Evolutionary conservation across 1,140 invertebrate species (phyloP).

Genomic region (Ostrea denselamellosa): DNA sequence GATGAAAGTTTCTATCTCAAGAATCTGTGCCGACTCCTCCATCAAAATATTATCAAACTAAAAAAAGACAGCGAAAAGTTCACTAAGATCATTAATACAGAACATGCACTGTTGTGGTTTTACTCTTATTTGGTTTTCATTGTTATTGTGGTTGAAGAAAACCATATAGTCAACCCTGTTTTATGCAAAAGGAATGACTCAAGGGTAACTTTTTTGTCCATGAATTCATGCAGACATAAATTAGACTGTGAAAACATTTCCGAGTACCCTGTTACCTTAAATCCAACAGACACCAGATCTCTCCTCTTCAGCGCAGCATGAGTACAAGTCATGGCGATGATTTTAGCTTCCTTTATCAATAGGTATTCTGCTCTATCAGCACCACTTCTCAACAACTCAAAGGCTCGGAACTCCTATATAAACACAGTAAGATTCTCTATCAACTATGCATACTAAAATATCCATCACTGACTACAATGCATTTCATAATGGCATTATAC

Average conservation of each 20-base stretch:
- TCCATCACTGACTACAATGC: too few relatives aligned
- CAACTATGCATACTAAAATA: too few relatives aligned
- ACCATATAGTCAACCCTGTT: too few relatives aligned
- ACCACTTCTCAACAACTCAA: slow-evolving; percentile 95
- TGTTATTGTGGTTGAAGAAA: too few relatives aligned
- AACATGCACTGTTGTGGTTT: too few relatives aligned
- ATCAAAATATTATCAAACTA: slow-evolving; percentile 99
- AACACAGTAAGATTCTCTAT: neutral
- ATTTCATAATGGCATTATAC: too few relatives aligned
- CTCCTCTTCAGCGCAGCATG: slow-evolving; percentile 98
- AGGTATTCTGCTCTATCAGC: slow-evolving; percentile 97
- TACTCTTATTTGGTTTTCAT: too few relatives aligned
- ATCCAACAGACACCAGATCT: slow-evolving; percentile 95
- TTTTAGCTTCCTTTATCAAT: slow-evolving; percentile 98
- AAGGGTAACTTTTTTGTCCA: too few relatives aligned
- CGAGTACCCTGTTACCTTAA: slow-evolving; percentile 76
- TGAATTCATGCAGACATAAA: too few relatives aligned
- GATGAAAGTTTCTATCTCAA: slow-evolving; percentile 99
- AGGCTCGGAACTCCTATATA: slow-evolving; percentile 95
- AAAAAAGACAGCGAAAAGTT: slow-evolving; percentile 80
- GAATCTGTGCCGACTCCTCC: slow-evolving; percentile 99
- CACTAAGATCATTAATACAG: too few relatives aligned
- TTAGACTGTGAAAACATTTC: too few relatives aligned
- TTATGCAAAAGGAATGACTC: too few relatives aligned
- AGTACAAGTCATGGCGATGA: slow-evolving; percentile 99